Base-by-base conservation (phyloP, 2,888 invertebrate species). In the Eulithis prunata region DNA sequence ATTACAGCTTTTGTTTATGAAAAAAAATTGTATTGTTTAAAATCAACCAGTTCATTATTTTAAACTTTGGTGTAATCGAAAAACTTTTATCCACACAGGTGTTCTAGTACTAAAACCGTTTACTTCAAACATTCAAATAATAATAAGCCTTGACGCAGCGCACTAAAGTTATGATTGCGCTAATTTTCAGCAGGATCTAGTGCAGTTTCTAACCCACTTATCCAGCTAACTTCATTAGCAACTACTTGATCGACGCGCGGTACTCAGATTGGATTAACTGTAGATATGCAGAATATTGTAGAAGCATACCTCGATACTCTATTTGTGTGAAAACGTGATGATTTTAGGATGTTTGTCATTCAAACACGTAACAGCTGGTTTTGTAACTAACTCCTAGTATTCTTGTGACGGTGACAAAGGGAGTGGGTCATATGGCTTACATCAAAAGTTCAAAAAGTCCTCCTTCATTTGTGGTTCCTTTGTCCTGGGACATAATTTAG, bases 141-240 rank as follows among this genome's bases (percentile, higher is more conserved):
- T 52, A 52, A 52, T 32, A 21, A 41, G 21, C 53, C 11, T 14
- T 8, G 7, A 14, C 32, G 43, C 52, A 46, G 47, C 14, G 55
- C 43, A 43, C 6, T 55, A 12, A 59, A 64, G 54, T 66, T 66
- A 62, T 66, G 66, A 58, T 61, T 51, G 56, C 54, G 49, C 47
- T 66, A 66, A 66, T 59, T 61, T 51, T 12, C 41, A 28, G 56
- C 46, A 38, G 56, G 54, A 62, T 52, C 52, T 47, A 54, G 47
- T 62, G 59, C 66, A 62, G 52, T 62, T 59, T 13, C 45, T 59
- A 59, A 59, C 59, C 59, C 41, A 47, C 53, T 65, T 41, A 12
- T 32, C 54, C 36, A 46, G 46, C 47, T 57, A 63, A 58, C 57
- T 63, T 57, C 36, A 52, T 52, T 52, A 59, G 49, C 13, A 59